Base-by-base conservation (phyloP, 1,140 invertebrate genomes). In the Propsilocerus akamusi region DNA sequence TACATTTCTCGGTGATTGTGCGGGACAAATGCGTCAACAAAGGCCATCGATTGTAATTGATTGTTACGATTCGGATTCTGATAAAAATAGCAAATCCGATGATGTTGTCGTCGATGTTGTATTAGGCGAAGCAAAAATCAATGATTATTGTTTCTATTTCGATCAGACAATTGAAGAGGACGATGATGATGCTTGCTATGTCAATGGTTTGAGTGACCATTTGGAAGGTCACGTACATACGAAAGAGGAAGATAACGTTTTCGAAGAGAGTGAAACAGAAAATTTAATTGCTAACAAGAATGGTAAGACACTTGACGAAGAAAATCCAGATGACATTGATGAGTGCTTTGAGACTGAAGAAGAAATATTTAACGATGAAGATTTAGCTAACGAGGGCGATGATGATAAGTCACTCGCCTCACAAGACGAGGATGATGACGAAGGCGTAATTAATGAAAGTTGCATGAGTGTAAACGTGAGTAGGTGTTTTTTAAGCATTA, bases 91-190 rank as follows among this genome's bases (percentile, higher is more conserved):
- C n/a, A 30, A 30, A 48, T 20, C 32, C 3, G 49, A 41, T 5
- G 22, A 23, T 3, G 11, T n/a, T n/a, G n/a, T n/a, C n/a, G n/a
- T n/a, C 4, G n/a, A 26, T 25, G 34, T 25, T 25, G 32, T 37
- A 25, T n/a, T 25, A 46, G 24, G 12, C 5, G 34, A 25, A 32
- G 23, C 10, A 6, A 24, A 50, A 10, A 22, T 26, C 20, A 22
- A 26, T 28, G 24, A 26, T 22, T 26, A 30, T 49, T 25, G 24
- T 10, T 41, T 34, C 11, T 50, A 50, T 50, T 50, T 50, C 46
- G 30, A 50, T 50, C 49, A 50, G 26, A 50, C 49, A 4, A 50
- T 50, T 14, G 49, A 50, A 41, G 49, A 50, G 23, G 49, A 50
- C 11, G 49, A 41, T 26, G 47, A 26, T 4, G 26, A 28, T 49